phyloP scores from a whole-genome alignment of 2,113 vertebrate species.

The Aspiorhynchus laticeps region DNA sequence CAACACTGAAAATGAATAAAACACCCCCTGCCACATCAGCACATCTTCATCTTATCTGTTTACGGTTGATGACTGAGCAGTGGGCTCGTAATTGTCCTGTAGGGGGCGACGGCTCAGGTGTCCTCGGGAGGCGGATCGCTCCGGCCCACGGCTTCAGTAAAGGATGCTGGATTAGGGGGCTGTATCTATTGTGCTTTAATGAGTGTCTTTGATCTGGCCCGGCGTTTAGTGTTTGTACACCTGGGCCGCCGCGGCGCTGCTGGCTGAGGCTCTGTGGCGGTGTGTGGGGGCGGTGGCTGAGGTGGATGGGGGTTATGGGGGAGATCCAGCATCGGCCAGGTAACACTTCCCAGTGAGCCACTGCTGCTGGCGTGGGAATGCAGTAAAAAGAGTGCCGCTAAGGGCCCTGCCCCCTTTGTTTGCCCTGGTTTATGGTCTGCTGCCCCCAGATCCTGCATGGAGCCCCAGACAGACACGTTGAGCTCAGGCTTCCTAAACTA shows the following conservation, averaged over 20 bases:
- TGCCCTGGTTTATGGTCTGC: constrained; percentile 67
- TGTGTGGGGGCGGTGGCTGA: constrained; percentile 24
- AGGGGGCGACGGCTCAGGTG: constrained; percentile 62
- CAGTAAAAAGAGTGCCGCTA: constrained; percentile 67
- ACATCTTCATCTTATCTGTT: not conserved
- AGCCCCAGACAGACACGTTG: constrained; percentile 53
- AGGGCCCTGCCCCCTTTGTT: constrained; percentile 67
- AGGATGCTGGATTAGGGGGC: constrained; percentile 64
- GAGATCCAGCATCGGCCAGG: constrained; percentile 65
- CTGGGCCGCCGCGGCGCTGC: constrained; percentile 68
- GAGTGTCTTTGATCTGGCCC: constrained; percentile 75
- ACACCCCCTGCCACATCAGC: not conserved
- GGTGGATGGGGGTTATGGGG: constrained; percentile 29
- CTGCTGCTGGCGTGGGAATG: constrained; percentile 73
- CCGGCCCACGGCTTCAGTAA: constrained; percentile 45
- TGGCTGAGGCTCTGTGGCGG: constrained; percentile 61
- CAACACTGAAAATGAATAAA: not conserved
- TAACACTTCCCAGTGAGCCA: constrained; percentile 73
- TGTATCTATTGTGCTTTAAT: constrained; percentile 79
- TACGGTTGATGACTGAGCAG: not conserved
- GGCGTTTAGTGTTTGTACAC: constrained; percentile 80
- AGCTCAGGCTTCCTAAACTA: constrained; percentile 20
- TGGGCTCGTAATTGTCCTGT: constrained; percentile 41
- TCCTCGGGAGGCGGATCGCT: constrained; percentile 33
- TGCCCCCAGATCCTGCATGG: constrained; percentile 31